Evolutionary conservation across 2,113 vertebrate genomes (phyloP), one percentile per base, ranked within the genome.

Genomic region (Raja brachyura): DNA sequence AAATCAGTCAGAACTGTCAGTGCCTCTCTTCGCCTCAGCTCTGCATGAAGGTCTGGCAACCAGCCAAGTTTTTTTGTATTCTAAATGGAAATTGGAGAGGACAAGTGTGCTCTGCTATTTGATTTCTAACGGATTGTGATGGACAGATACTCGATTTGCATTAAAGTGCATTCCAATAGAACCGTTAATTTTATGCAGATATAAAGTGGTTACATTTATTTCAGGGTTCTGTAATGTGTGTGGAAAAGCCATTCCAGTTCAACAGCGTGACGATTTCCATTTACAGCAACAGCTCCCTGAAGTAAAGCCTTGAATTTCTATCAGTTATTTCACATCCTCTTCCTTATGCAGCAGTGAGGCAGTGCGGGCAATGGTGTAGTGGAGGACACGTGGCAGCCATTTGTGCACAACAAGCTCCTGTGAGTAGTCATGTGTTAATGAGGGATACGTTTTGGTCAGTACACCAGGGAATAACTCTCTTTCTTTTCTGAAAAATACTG

Each of bases 11-110:
- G 33, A 74, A 68, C 90, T 92, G 66, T 92, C 90, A 92, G 68
- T 48, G 90, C 66, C 25, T 92, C 66, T 73, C 39, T 92, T 54
- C 10, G 33, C 90, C 90, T 54, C 66, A 22, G 31, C 68, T 92
- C 33, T 54, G 68, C 90, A 73, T 92, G 20, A 54, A 92, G 90
- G 68, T 20, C 90, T 92, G 90, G 90, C 90, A 54, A 5, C 18
- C 7, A 8, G 31, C 33, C 90, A 92, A 48, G 66, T 48, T 1
- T 22, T 54, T 92, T 73, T 73, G 68, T 73, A 92, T 48, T 48
- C 90, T 14, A 70, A 92, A 92, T 22, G 18, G 68, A 48, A 70
- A 74, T 54, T 33, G 90, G 2, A 92, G 73, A 48, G 66, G 90
- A 92, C 90, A 92, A 25, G 68, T 14, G 20, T 28, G 9, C 54